Percentiles rank a stretch among this genome's conserved stretches.
Evolutionary conservation across 2,797 vertebrate genomes (phyloP).

Genomic region (Acanthurus tractus): DNA sequence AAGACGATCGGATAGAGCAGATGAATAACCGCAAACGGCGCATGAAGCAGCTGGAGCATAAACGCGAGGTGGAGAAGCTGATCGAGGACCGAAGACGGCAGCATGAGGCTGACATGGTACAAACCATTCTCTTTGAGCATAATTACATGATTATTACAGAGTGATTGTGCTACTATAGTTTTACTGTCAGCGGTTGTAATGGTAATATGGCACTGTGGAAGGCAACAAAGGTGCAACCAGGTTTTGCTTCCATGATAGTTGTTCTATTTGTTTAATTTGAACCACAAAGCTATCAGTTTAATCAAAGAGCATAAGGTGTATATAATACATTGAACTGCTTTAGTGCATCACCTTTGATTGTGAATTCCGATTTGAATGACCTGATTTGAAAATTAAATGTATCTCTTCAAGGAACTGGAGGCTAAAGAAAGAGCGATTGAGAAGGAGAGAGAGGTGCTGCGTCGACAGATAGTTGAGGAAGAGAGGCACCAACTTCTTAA

Average conservation of each 20-base stretch:
- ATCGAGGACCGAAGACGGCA: constrained; percentile 87
- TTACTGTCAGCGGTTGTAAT: background rate
- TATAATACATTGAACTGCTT: background rate
- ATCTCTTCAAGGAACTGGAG: constrained; percentile 86
- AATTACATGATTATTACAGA: background rate
- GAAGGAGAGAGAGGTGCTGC: constrained; percentile 82
- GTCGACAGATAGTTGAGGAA: constrained; percentile 91
- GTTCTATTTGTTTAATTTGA: background rate
- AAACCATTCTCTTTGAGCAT: background rate
- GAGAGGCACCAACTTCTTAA: constrained; percentile 93
- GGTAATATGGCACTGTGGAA: background rate
- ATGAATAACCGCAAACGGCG: constrained; percentile 92
- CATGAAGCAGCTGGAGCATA: constrained; percentile 94
- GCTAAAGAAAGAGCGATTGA: constrained; percentile 87
- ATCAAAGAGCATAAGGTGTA: background rate
- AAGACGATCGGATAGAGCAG: constrained; percentile 93
- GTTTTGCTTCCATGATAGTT: background rate
- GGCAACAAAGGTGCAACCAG: background rate
- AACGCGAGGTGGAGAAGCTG: constrained; percentile 88
- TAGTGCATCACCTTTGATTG: background rate
- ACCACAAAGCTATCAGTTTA: background rate
- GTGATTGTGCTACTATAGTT: background rate
- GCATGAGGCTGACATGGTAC: constrained; percentile 88
- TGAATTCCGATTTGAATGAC: constrained; percentile 7
- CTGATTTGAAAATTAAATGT: constrained; percentile 13